phyloP scores from a whole-genome alignment of 2,888 invertebrate genomes.

The Nineta flava region DNA sequence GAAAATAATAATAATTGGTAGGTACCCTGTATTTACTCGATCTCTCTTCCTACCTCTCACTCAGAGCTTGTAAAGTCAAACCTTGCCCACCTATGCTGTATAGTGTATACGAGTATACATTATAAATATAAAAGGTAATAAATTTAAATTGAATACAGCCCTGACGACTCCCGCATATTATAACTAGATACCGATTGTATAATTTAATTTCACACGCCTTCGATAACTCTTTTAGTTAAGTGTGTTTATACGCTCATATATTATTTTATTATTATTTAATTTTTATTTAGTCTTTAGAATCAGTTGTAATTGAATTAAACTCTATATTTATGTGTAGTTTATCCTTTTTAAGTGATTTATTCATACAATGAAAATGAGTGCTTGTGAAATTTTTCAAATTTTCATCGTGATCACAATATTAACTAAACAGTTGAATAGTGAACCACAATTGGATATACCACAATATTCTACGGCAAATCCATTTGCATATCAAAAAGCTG shows the following conservation, averaged over 20 bases:
- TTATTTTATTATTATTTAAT: neutral
- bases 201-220: neutral
- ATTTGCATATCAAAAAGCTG: neutral
- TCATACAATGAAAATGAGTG: neutral
- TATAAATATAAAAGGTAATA: too few relatives aligned
- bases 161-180: neutral
- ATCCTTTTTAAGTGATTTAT: too few relatives aligned
- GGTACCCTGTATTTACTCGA: too few relatives aligned
- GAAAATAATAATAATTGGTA: too few relatives aligned
- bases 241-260: neutral
- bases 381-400: neutral
- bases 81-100: too few relatives aligned
- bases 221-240: neutral
- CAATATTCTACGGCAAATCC: slow-evolving; percentile 24
- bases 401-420: neutral
- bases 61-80: too few relatives aligned
- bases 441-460: slow-evolving; percentile 38
- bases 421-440: neutral
- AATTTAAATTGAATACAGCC: neutral
- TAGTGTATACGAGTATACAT: too few relatives aligned
- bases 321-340: neutral
- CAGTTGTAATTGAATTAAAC: neutral
- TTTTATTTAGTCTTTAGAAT: neutral
- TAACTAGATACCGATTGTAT: neutral
- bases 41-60: too few relatives aligned